Base-by-base conservation (phyloP, 2,888 invertebrate species). In the Stegana nigrithorax region DNA sequence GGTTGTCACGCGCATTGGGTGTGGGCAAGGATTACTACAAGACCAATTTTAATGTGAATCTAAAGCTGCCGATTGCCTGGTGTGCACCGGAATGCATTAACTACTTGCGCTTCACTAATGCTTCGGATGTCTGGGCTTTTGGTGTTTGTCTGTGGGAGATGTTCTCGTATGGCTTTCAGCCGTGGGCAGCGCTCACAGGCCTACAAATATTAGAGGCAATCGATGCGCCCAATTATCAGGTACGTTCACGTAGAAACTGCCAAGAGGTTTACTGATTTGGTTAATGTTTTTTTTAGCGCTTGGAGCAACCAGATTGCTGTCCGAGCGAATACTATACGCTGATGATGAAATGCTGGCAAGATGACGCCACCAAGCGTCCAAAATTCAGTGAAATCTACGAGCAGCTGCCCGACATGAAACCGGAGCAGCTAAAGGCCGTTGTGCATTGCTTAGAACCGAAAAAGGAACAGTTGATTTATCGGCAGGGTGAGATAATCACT, bases 71-170 rank as follows among this genome's bases (percentile, higher is more conserved):
- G 1, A 97, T 98, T 69, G 98, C 98, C 2, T 98, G 98, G 98
- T 98, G 98, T 87, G 98, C 98, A 0, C 98, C 98, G 0, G 98
- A 99, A 86, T 97, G 96, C 83, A 98, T 99, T 73, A 93, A 96
- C 71, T 98, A 94, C 84, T 88, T 98, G 65, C 91, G 95, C 63
- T 99, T 99, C 84, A 99, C 98, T 1, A 95, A 96, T 6, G 92
- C 97, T 5, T 96, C 96, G 62, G 99, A 99, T 83, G 96, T 98
- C 0, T 99, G 98, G 98, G 96, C 98, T 0, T 99, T 93, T 84
- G 98, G 95, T 2, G 96, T 98, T 0, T 96, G 97, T n/a, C 87
- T 99, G 0, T 99, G 98, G 98, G 99, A 99, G 86, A 96, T 98
- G 95, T 99, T 98, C 85, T 96, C 96, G 0, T 98, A 98, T 81